Conservation (phyloP, 2,113 vertebrate genomes). For the Sphaerodactylus townsendi region DNA sequence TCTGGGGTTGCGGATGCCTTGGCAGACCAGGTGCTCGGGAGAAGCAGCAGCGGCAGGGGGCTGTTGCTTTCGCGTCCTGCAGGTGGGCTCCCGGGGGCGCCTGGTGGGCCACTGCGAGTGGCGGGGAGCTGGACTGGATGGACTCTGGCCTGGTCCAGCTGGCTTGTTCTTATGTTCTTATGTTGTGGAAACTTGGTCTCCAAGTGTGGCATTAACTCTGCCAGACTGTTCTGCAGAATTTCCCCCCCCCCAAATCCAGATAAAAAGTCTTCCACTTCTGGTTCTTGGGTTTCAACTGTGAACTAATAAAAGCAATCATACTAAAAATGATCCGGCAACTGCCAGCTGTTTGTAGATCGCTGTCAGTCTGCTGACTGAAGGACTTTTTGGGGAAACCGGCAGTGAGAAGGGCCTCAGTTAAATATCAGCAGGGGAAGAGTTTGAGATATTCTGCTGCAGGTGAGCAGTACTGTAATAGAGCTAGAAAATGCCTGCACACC, state of each 20-base stretch:
- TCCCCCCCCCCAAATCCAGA: neutral
- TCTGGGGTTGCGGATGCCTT: too few species aligned
- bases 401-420: neutral
- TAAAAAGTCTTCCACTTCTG: neutral
- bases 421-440: neutral
- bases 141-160: too few species aligned
- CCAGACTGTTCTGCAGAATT: neutral
- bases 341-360: neutral
- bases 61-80: too few species aligned
- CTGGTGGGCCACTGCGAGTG: too few species aligned
- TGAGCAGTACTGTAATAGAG: too few species aligned
- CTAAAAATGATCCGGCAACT: neutral
- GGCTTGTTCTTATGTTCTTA: too few species aligned
- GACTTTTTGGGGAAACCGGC: too few species aligned
- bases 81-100: too few species aligned
- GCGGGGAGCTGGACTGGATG: too few species aligned
- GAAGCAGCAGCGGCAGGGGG: too few species aligned
- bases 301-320: slow-evolving; percentile 1
- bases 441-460: neutral
- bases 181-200: neutral
- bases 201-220: neutral
- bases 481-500: too few species aligned
- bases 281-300: neutral
- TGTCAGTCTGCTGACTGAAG: neutral
- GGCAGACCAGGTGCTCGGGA: too few species aligned